A percentile compares a stretch with the other conserved stretches of the same genome.
These are phyloP conservation scores for Athene cunicularia DNA, from an alignment of 2,113 vertebrate species.

Conservation along the genomic window DNA sequence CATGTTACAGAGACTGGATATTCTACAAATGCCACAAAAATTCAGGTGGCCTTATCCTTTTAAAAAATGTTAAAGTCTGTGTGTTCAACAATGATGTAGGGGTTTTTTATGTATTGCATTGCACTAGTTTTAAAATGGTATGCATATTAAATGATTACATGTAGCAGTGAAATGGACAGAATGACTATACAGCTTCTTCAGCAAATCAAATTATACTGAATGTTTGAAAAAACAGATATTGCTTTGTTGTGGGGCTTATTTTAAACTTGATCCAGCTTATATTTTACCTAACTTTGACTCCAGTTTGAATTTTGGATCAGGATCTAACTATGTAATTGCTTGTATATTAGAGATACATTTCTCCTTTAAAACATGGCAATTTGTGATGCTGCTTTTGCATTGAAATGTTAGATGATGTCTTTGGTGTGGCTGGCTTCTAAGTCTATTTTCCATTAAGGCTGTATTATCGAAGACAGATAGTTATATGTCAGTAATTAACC, in stretches of 20 bases:
- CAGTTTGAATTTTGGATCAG: not conserved
- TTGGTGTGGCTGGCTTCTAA: not conserved
- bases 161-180: not conserved
- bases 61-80: not conserved
- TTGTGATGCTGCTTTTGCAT: not conserved
- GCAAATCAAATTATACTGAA: not conserved
- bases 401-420: not conserved
- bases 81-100: not conserved
- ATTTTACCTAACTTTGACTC: not conserved
- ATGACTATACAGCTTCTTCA: not conserved
- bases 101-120: not conserved
- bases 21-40: not conserved
- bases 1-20: not conserved
- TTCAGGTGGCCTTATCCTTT: not conserved
- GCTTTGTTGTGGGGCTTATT: not conserved
- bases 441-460: not conserved
- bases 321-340: not conserved
- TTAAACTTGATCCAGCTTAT: not conserved
- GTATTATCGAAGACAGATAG: slow-evolving; percentile 32
- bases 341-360: not conserved
- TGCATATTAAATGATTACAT: not conserved
- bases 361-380: not conserved
- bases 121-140: not conserved
- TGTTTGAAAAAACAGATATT: not conserved
- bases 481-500: slow-evolving; percentile 24